Base-by-base conservation (phyloP, 1,140 invertebrate genomes). In the Lamellibrachia luymesi region DNA sequence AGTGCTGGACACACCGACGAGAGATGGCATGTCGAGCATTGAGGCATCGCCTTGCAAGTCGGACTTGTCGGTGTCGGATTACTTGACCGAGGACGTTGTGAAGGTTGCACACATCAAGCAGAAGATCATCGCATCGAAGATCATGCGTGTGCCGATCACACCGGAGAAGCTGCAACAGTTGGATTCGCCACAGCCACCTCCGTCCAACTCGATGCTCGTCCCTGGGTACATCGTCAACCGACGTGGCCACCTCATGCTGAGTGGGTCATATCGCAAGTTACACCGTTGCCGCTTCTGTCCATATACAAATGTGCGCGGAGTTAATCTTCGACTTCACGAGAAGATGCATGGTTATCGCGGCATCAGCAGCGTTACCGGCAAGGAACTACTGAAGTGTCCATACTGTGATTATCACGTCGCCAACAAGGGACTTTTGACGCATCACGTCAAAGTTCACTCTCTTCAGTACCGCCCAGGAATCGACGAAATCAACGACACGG, bases 271-370 rank as follows among this genome's bases (percentile, higher is more conserved):
- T 93, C 97, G 97, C 13, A 98, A 98, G 96, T 98, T 98, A 97
- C 98, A 98, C 94, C 98, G 98, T 95, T 98, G 98, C 95, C 97
- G 98, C 52, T 98, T 97, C 95, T 98, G 98, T 96, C 98, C 98
- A 0, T 98, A 98, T 95, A 97, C 98, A 1, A 98, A 98, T 95
- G 98, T 96, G 50, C 94, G 96, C 49, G 93, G 94, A 7, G 97
- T 97, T 56, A 98, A 98, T 95, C 98, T 98, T 52, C 97, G 97
- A n/a, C 98, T 98, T 94, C 98, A 98, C 96, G 98, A 98, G 95
- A 97, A 97, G 95, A 98, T 98, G 97, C 98, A 98, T 96, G 97
- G 97, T n/a, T 94, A 96, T 93, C 95, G 97, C 10, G 94, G 94
- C 90, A 92, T 94, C 4, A 95, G 94, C 52, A 95, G 95, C 90